phyloP scores from a whole-genome alignment of 2,888 invertebrate genomes.

The Himalopsyche anomala region DNA sequence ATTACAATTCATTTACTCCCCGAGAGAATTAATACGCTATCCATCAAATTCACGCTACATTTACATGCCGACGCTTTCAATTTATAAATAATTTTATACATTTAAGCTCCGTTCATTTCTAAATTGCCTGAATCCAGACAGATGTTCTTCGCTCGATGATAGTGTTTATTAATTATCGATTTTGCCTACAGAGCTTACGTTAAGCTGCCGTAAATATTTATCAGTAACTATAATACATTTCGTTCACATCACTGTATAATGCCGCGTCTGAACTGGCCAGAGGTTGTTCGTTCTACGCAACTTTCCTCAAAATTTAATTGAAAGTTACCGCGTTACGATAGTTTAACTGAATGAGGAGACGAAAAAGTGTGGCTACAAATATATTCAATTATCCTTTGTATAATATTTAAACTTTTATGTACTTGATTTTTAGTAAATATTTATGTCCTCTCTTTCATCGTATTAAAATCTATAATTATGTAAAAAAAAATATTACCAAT shows the following conservation, averaged over 20 bases:
- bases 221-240: not conserved
- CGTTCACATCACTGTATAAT: not conserved
- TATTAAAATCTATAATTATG: no score
- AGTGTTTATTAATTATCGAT: slow-evolving; percentile 42
- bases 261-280: not conserved
- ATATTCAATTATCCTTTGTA: no score
- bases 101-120: slow-evolving; percentile 1
- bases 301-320: no score
- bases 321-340: no score
- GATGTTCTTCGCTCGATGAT: slow-evolving; percentile 31
- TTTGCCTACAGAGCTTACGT: slow-evolving; percentile 37
- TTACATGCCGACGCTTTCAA: slow-evolving; percentile 28
- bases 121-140: slow-evolving; percentile 37
- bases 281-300: not conserved
- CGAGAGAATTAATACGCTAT: not conserved
- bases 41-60: slow-evolving; percentile 35
- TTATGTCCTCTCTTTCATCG: no score
- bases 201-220: slow-evolving; percentile 32
- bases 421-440: no score
- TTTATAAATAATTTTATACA: slow-evolving; percentile 35
- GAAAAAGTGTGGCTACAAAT: no score
- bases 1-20: slow-evolving; percentile 15
- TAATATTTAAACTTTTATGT: no score
- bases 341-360: no score
- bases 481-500: no score